Evolutionary conservation across 2,888 invertebrate genomes (phyloP), one percentile per base, ranked within the genome.

Genomic region (Drosophila hamatofila): DNA sequence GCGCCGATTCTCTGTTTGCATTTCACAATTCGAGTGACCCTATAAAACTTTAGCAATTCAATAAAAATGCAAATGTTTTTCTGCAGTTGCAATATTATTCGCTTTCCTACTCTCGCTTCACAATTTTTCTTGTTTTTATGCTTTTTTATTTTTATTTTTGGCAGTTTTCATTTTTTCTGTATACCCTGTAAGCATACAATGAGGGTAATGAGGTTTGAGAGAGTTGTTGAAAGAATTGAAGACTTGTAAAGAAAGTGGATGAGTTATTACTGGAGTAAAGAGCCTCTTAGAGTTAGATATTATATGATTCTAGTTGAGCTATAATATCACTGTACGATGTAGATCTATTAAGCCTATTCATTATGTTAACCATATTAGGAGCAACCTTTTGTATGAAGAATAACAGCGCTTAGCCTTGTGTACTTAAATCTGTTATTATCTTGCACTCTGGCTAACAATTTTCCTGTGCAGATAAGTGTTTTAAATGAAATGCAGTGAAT

Each of bases 41-140:
- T 62, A 59, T 54, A 81, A 89, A 83, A 87, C 87, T 83, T 78
- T 87, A 60, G 88, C 89, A 78, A 83, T 83, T 87, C 84, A 87
- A 84, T 89, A 87, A 84, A 84, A 89, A 89, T 89, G 88, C 89
- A 84, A 89, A 84, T 89, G 59, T 72, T 66, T 77, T 70, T 73
- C 66, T 63, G 60, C 60, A 82, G 86, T 58, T 76, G 73, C 80
- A 69, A 63, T 68, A 65, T 48, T 58, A 27, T 58, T 48, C 37
- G 41, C 44, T 56, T 42, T 58, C 33, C n/a, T 37, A 54, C 56
- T 42, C 52, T 52, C 52, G 48, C 35, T 37, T 56, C 21, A 18
- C n/a, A 25, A 48, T 55, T 27, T 39, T 37, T n/a, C 37, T 25
- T 25, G 3, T 25, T 23, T 23, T 42, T 7, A 16, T 7, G 9